Percentiles rank a stretch among this genome's conserved stretches.
Conservation (phyloP, 2,888 invertebrate genomes). For the Hypomecis atomaria region DNA sequence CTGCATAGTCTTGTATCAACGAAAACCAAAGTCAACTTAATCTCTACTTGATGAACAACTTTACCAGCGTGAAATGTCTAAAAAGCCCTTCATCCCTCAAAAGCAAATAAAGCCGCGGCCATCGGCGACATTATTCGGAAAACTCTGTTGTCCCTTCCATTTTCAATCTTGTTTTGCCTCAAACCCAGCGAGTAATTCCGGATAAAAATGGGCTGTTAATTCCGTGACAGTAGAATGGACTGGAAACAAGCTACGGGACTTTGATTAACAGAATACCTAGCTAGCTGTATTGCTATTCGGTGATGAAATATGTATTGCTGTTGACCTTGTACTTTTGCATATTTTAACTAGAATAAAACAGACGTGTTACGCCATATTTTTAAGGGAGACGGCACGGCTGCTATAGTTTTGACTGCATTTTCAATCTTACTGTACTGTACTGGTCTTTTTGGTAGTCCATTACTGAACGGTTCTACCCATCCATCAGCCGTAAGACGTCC, state of each 20-base stretch:
- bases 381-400: too few relatives aligned
- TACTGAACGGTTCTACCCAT: too few relatives aligned
- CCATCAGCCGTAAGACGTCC: too few relatives aligned
- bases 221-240: slow-evolving; percentile 10
- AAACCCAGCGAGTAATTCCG: slow-evolving; percentile 24
- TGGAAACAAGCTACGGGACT: slow-evolving; percentile 1
- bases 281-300: background rate
- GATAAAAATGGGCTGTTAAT: slow-evolving; percentile 30
- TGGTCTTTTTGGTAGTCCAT: too few relatives aligned
- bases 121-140: slow-evolving; percentile 18
- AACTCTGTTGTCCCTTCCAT: slow-evolving; percentile 23
- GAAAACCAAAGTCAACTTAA: background rate
- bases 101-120: slow-evolving; percentile 17
- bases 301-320: too few relatives aligned
- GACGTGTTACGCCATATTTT: too few relatives aligned
- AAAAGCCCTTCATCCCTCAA: slow-evolving; percentile 21
- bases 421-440: too few relatives aligned
- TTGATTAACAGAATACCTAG: slow-evolving; percentile 6
- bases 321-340: too few relatives aligned
- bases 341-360: too few relatives aligned
- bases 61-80: slow-evolving; percentile 7
- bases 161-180: slow-evolving; percentile 25
- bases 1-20: background rate
- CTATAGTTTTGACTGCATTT: too few relatives aligned
- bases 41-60: background rate